These are phyloP conservation scores for Pseudobourletiella spinata DNA, from an alignment of 1,140 invertebrate species.

Conservation along the genomic window DNA sequence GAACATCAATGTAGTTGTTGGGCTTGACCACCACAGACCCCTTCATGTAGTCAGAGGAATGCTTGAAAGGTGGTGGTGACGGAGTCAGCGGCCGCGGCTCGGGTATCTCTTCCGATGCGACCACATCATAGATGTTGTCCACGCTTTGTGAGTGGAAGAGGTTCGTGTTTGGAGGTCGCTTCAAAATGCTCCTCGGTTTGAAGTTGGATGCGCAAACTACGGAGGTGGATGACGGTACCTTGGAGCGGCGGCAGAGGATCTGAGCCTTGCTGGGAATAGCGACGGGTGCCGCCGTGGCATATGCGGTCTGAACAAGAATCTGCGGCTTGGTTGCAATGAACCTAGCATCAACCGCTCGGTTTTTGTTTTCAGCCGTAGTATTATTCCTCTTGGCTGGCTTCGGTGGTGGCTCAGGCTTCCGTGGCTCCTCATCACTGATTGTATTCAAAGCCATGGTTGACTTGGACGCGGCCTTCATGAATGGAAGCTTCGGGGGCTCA, in stretches of 20 bases:
- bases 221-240: conserved; percentile 22
- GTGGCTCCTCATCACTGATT: neutral
- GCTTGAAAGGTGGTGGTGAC: conserved; percentile 26
- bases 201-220: too few species aligned
- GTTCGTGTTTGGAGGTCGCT: conserved; percentile 17
- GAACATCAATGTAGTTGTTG: conserved; percentile 59
- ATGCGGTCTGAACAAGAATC: conserved; percentile 39
- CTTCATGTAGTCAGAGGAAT: conserved; percentile 45
- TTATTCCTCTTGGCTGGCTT: conserved; percentile 19
- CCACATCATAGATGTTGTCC: conserved; percentile 35
- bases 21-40: conserved; percentile 49
- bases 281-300: conserved; percentile 37
- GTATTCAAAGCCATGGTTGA: conserved; percentile 32
- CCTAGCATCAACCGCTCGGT: conserved; percentile 34
- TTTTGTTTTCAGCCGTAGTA: neutral
- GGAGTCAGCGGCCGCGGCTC: conserved; percentile 18
- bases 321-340: conserved; percentile 39
- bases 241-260: conserved; percentile 33
- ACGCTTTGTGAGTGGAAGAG: conserved; percentile 35
- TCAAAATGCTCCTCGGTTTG: too few species aligned
- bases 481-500: neutral
- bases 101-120: neutral
- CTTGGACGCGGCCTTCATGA: conserved; percentile 20
- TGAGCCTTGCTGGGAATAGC: conserved; percentile 36
- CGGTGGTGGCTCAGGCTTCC: conserved; percentile 31